Evolutionary conservation across 2,888 invertebrate species (phyloP).

Genomic region (Acrobasis suavella): DNA sequence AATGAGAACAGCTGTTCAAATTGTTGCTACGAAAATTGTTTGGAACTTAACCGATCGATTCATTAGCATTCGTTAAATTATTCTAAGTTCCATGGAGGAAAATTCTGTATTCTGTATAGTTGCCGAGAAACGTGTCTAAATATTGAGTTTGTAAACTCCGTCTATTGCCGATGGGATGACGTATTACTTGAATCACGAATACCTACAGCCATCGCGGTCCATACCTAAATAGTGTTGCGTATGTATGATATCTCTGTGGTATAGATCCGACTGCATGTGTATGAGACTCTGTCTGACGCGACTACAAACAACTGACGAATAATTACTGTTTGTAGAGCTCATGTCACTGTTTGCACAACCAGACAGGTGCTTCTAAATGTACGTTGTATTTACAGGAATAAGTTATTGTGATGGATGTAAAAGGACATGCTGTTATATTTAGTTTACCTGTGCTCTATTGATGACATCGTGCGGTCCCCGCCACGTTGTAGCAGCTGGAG

Average conservation of each 20-base stretch:
- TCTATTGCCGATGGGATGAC: slow-evolving; percentile 50
- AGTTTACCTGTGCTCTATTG: slow-evolving; percentile 78
- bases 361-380: slow-evolving; percentile 19
- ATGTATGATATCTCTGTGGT: slow-evolving; percentile 19
- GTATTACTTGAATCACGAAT: slow-evolving; percentile 44
- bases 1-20: slow-evolving; percentile 38
- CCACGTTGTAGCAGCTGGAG: slow-evolving; percentile 80
- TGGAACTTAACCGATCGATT: background rate
- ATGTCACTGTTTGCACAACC: slow-evolving; percentile 28
- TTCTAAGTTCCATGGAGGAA: slow-evolving; percentile 5
- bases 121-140: slow-evolving; percentile 24
- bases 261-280: slow-evolving; percentile 24
- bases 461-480: slow-evolving; percentile 80
- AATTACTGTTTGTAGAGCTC: slow-evolving; percentile 37
- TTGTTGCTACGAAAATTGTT: slow-evolving; percentile 28
- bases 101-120: background rate
- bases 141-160: slow-evolving; percentile 14
- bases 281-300: slow-evolving; percentile 36
- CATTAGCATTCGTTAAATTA: slow-evolving; percentile 7
- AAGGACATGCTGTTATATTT: slow-evolving; percentile 2
- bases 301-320: slow-evolving; percentile 37
- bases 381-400: background rate
- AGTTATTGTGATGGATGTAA: background rate
- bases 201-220: slow-evolving; percentile 40
- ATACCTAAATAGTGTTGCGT: slow-evolving; percentile 26